A percentile compares a stretch with the other conserved stretches of the same genome.
phyloP scores from a whole-genome alignment of 2,797 vertebrate genomes.

The Brotula barbata region DNA sequence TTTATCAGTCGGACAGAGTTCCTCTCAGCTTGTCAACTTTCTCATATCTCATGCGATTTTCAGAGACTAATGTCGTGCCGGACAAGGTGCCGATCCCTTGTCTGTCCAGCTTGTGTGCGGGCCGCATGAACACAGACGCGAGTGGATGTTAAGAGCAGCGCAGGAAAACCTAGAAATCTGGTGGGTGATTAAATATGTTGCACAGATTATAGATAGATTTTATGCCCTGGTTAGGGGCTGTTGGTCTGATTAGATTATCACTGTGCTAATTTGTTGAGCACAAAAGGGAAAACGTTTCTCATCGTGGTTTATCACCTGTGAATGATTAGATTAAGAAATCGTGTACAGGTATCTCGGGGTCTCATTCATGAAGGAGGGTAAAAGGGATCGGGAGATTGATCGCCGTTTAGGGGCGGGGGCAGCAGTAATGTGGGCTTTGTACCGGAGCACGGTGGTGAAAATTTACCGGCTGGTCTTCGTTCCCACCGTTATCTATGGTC shows the following conservation, averaged over 20 bases:
- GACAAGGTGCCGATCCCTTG: slow-evolving; percentile 67
- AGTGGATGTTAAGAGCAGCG: no score
- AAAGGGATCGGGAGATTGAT: no score
- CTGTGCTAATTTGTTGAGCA: slow-evolving; percentile 24
- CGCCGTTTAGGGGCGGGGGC: no score
- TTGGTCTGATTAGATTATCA: slow-evolving; percentile 33
- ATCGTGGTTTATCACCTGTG: slow-evolving; percentile 52
- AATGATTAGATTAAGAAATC: slow-evolving; percentile 41
- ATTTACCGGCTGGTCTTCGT: no score
- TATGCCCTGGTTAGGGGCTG: slow-evolving; percentile 15
- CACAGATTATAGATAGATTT: slow-evolving; percentile 30
- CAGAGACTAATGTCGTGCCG: slow-evolving; percentile 47
- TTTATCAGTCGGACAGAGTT: slow-evolving; percentile 25
- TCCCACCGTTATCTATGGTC: no score
- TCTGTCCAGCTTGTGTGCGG: slow-evolving; percentile 29
- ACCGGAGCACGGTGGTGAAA: no score
- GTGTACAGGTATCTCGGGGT: no score
- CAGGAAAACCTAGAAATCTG: slow-evolving; percentile 12
- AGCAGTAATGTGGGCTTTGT: no score
- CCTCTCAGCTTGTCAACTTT: slow-evolving; percentile 50
- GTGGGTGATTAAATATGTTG: slow-evolving; percentile 32
- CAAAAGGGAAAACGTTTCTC: slow-evolving; percentile 26
- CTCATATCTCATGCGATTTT: slow-evolving; percentile 53
- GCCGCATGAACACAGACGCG: slow-evolving; percentile 27
- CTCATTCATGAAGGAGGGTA: no score